Percentiles rank a stretch among this genome's conserved stretches.
Conservation (phyloP, 2,113 vertebrate species). For the Hemicordylus capensis region DNA sequence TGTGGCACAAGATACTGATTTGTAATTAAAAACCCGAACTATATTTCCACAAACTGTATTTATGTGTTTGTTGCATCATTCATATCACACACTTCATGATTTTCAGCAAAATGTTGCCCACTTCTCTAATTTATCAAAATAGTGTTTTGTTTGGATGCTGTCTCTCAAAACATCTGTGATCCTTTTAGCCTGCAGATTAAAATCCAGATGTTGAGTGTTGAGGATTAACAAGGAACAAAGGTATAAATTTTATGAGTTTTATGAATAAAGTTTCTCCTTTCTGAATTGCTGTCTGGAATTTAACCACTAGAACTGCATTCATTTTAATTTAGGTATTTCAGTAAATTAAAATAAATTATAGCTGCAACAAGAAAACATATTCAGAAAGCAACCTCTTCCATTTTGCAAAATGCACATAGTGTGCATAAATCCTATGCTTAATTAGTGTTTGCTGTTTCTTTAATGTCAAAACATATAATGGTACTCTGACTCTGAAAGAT, state of each 20-base stretch:
- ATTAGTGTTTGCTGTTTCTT: not conserved
- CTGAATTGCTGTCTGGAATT: not conserved
- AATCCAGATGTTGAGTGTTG: not conserved
- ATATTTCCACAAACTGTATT: not conserved
- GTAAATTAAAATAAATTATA: not conserved
- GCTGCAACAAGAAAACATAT: not conserved
- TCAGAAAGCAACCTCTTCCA: accelerated
- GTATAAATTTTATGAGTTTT: not conserved
- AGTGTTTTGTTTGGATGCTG: not conserved
- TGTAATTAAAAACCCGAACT: not conserved
- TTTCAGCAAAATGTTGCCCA: not conserved
- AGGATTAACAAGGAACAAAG: not conserved
- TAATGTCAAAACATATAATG: not conserved
- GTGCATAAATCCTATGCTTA: not conserved
- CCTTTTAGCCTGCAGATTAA: conserved; percentile 11
- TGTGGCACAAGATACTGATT: not conserved
- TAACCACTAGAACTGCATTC: not conserved
- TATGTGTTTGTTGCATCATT: not conserved
- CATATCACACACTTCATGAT: not conserved
- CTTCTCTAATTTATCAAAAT: conserved; percentile 33
- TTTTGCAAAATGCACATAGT: not conserved
- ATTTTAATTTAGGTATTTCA: not conserved
- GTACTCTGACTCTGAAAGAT: not conserved
- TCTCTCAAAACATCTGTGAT: conserved; percentile 23
- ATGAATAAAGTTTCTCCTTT: not conserved